Conservation (phyloP, 2,888 invertebrate species). For the Lepas anatifera region DNA sequence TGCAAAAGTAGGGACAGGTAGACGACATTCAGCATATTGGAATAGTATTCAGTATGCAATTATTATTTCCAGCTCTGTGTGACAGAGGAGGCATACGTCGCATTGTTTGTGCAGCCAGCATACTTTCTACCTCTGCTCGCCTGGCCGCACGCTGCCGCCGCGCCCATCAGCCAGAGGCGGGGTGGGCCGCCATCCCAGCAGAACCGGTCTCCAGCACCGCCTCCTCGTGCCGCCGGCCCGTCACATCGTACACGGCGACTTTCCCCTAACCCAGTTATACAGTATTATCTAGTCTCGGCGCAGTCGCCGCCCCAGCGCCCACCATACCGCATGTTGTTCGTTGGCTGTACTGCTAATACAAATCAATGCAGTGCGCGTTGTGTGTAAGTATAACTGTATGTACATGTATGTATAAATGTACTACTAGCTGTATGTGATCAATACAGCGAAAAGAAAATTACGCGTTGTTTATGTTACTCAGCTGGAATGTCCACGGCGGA, state of each 20-base stretch:
- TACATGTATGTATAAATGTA: conserved; percentile 3
- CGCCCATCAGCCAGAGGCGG: not conserved
- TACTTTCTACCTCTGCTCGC: too few species aligned
- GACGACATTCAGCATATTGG: too few species aligned
- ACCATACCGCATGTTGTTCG: not conserved
- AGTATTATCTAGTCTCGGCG: conserved; percentile 3
- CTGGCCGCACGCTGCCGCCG: not conserved
- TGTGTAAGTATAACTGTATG: conserved; percentile 3
- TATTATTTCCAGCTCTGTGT: too few species aligned
- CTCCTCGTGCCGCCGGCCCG: too few species aligned
- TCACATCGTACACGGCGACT: not conserved
- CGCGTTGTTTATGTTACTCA: not conserved
- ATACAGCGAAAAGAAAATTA: conserved; percentile 1
- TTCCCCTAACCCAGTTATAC: conserved; percentile 6
- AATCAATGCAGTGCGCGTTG: conserved; percentile 9
- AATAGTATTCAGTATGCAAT: too few species aligned
- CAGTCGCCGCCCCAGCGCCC: not conserved
- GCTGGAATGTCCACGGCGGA: not conserved
- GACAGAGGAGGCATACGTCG: too few species aligned
- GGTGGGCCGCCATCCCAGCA: too few species aligned
- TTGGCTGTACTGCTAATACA: conserved; percentile 11
- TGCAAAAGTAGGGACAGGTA: too few species aligned
- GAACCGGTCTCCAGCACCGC: too few species aligned
- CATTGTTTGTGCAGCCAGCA: too few species aligned
- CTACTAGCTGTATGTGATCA: not conserved